Evolutionary conservation across 2,888 invertebrate species (phyloP).

Genomic region (Cosmopolites sordidus): DNA sequence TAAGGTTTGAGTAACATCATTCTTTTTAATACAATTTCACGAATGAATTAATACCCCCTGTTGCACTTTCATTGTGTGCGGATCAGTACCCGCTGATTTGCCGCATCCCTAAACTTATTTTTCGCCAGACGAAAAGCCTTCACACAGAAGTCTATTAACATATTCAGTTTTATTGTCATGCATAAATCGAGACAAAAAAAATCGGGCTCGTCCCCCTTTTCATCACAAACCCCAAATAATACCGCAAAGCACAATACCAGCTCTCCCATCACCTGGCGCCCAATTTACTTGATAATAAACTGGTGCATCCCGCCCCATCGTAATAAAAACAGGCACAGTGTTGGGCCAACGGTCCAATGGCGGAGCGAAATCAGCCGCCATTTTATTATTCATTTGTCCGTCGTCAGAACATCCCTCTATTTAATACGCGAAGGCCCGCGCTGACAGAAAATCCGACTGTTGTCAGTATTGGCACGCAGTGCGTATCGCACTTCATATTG

Average conservation of each 20-base stretch:
- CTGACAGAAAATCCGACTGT: constrained; percentile 13
- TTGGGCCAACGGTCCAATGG: constrained; percentile 42
- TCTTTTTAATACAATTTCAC: too few species aligned
- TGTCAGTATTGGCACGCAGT: constrained; percentile 34
- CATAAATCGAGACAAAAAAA: constrained; percentile 14
- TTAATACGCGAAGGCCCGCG: constrained; percentile 13
- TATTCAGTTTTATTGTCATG: constrained; percentile 25
- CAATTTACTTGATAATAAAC: constrained; percentile 28
- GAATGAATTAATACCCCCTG: too few species aligned
- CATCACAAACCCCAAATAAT: constrained; percentile 28
- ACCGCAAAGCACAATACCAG: constrained; percentile 35
- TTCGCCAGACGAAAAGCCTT: not conserved
- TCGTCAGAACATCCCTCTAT: constrained; percentile 20
- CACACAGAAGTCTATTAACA: constrained; percentile 11
- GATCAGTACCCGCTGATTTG: not conserved
- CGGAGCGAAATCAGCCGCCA: constrained; percentile 43
- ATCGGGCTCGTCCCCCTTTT: constrained; percentile 22
- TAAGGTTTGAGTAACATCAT: too few species aligned
- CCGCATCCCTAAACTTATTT: not conserved
- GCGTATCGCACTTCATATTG: constrained; percentile 41
- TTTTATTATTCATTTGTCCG: constrained; percentile 35
- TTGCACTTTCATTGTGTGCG: too few species aligned
- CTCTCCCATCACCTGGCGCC: constrained; percentile 28
- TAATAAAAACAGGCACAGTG: constrained; percentile 41
- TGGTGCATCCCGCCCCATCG: constrained; percentile 36